Conservation (phyloP, 37 sponge, comb jelly and placozoan genomes). For the Corticium candelabrum region DNA sequence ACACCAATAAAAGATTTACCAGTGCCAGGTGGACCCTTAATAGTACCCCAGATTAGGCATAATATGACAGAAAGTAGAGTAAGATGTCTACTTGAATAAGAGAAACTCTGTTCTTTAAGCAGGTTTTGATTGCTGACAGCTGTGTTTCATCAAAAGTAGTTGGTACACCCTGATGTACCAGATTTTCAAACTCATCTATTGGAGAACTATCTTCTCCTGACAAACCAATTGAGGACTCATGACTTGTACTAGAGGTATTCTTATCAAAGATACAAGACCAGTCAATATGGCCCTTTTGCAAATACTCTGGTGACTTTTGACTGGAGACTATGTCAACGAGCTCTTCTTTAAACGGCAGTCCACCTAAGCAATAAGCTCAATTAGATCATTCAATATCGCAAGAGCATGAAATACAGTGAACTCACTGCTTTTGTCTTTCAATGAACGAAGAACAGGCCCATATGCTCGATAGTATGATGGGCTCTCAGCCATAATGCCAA, state of each 20-base stretch:
- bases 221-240: background rate
- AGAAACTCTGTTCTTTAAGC: background rate
- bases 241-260: background rate
- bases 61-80: too few relatives aligned
- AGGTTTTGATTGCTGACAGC: background rate
- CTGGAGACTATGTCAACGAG: too few relatives aligned
- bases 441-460: background rate
- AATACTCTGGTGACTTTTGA: background rate
- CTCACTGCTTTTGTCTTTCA: background rate
- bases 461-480: slow-evolving; percentile 22
- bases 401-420: too few relatives aligned
- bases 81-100: background rate
- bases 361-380: background rate
- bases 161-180: too few relatives aligned
- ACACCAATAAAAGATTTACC: slow-evolving; percentile 88
- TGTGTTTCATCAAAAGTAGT: background rate
- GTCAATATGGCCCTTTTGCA: background rate
- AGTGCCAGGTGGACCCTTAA: slow-evolving; percentile 95
- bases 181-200: background rate
- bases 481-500: slow-evolving; percentile 19
- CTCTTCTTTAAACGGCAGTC: slow-evolving; percentile 8
- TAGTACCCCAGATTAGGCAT: too few relatives aligned
- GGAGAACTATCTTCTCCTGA: background rate
- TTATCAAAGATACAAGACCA: background rate
- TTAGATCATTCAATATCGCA: too few relatives aligned